phyloP scores from a whole-genome alignment of 2,888 invertebrate species.

The Magallana nippona region DNA sequence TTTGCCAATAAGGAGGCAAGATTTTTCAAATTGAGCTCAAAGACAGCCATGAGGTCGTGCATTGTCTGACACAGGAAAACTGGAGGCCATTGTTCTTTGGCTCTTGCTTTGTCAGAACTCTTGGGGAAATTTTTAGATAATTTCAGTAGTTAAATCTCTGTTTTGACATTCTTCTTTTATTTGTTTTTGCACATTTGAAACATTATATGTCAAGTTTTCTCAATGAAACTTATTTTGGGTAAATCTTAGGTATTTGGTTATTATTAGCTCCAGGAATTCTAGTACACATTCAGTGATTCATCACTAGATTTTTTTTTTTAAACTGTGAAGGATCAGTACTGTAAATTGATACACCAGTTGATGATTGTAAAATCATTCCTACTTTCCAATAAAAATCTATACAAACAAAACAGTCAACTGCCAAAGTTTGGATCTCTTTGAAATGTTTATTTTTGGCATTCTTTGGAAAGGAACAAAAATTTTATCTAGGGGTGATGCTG shows the following conservation, averaged over 20 bases:
- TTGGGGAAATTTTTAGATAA: not conserved
- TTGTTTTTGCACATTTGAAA: too few species aligned
- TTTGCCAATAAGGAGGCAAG: constrained; percentile 18
- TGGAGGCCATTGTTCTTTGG: not conserved
- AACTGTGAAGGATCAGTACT: not conserved
- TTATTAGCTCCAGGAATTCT: not conserved
- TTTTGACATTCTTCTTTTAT: too few species aligned
- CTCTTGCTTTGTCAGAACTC: not conserved
- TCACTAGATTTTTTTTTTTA: not conserved
- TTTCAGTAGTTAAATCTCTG: too few species aligned
- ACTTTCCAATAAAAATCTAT: constrained; percentile 5
- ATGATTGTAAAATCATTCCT: constrained; percentile 2
- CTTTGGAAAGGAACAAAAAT: constrained; percentile 27
- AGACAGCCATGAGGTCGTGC: not conserved
- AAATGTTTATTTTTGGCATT: constrained; percentile 35
- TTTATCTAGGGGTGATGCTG: constrained; percentile 30
- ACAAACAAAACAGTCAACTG: constrained; percentile 15
- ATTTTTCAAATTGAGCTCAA: not conserved
- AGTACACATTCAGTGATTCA: constrained; percentile 4
- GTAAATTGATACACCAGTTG: not conserved
- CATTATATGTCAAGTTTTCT: too few species aligned
- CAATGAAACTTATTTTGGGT: not conserved
- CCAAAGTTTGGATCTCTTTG: constrained; percentile 28
- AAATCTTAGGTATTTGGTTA: not conserved
- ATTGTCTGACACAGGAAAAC: not conserved